A percentile compares a stretch with the other conserved stretches of the same genome.
Conservation (phyloP, 2,888 invertebrate species). For the Rugalucina vietnamica region DNA sequence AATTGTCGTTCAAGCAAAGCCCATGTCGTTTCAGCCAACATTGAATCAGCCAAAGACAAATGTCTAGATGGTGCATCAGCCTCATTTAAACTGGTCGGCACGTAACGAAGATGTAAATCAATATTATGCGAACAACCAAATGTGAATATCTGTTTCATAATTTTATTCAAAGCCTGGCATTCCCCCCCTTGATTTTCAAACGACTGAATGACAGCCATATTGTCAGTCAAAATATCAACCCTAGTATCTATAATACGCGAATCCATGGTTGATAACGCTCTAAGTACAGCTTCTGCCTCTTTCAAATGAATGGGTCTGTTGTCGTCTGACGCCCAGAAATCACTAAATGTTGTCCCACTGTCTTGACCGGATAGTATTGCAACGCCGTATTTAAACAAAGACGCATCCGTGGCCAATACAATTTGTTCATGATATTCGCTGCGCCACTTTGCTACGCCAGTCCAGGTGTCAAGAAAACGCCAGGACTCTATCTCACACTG, state of each 20-base stretch:
- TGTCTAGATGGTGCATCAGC: constrained; percentile 25
- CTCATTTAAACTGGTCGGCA: constrained; percentile 26
- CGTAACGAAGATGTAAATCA: constrained; percentile 37
- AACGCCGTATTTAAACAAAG: constrained; percentile 39
- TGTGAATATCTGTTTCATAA: constrained; percentile 4
- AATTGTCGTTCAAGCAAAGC: constrained; percentile 24
- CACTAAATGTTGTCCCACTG: neutral
- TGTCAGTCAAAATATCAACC: constrained; percentile 36
- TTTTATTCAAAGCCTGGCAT: constrained; percentile 11
- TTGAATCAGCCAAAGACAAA: constrained; percentile 20
- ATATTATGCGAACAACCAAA: constrained; percentile 24
- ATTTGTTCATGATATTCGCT: constrained; percentile 30
- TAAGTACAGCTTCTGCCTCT: constrained; percentile 27
- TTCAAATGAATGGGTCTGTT: constrained; percentile 39
- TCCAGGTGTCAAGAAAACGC: constrained; percentile 48
- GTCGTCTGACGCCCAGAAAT: constrained; percentile 20
- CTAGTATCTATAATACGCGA: neutral
- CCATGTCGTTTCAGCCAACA: constrained; percentile 26
- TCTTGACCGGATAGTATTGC: constrained; percentile 7
- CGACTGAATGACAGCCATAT: constrained; percentile 19
- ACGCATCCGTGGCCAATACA: constrained; percentile 42
- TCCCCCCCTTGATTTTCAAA: constrained; percentile 37
- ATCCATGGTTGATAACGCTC: constrained; percentile 1
- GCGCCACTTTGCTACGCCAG: constrained; percentile 19
- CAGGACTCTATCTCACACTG: constrained; percentile 33